A percentile compares a stretch with the other conserved stretches of the same genome.
These are phyloP conservation scores for Lagenorhynchus albirostris DNA, from an alignment of 2,113 vertebrate species.

Conservation along the genomic window DNA sequence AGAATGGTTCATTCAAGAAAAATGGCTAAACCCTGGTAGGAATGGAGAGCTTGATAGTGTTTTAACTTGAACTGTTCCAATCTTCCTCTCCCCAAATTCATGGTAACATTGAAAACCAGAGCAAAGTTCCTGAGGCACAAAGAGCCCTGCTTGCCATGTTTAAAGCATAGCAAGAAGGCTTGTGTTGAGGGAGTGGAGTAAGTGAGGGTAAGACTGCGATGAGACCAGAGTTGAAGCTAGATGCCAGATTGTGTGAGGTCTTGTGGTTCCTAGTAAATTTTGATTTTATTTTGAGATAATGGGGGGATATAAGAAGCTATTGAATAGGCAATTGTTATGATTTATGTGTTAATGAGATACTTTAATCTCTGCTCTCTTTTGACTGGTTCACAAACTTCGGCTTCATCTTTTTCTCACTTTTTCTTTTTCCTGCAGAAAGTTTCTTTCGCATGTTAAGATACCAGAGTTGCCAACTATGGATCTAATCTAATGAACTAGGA, in stretches of 20 bases:
- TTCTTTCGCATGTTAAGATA: neutral
- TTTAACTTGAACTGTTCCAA: neutral
- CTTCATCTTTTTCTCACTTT: slow-evolving; percentile 12
- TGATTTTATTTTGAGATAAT: neutral
- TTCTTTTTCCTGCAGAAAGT: neutral
- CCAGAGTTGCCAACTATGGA: neutral
- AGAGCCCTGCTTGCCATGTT: neutral
- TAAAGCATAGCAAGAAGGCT: neutral
- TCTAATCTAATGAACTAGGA: slow-evolving; percentile 33
- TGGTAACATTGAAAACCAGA: neutral
- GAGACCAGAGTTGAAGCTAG: neutral
- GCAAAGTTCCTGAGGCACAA: neutral
- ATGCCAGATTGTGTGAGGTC: neutral
- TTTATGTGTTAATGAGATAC: neutral
- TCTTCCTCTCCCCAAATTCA: neutral
- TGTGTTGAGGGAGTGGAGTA: neutral
- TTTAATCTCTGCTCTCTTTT: neutral
- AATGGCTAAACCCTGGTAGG: neutral
- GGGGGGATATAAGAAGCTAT: neutral
- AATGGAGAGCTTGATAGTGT: neutral
- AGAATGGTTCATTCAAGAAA: neutral
- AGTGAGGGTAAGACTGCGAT: neutral
- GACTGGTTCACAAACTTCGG: neutral
- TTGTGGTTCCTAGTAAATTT: neutral
- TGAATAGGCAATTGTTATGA: neutral